phyloP scores from a whole-genome alignment of 2,797 vertebrate species.

The Erpetoichthys calabaricus region DNA sequence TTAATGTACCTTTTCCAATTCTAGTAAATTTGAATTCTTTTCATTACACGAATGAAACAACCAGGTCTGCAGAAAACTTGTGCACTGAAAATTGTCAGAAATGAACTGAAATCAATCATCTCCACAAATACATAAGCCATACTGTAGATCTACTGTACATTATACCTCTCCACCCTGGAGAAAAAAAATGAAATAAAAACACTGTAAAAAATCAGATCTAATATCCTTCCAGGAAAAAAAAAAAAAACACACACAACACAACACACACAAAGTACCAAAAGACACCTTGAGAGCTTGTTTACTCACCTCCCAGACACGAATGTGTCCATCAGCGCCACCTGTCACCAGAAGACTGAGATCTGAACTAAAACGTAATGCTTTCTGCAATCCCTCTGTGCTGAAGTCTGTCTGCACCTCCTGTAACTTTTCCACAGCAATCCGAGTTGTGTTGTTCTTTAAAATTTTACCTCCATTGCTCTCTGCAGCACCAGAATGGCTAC shows the following conservation, averaged over 20 bases:
- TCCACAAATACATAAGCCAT: neutral
- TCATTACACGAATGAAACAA: neutral
- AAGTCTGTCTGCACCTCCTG: conserved; percentile 67
- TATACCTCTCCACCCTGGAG: too few species aligned
- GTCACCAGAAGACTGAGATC: conserved; percentile 68
- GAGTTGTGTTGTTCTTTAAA: conserved; percentile 36
- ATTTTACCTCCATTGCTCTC: conserved; percentile 8
- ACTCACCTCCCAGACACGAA: conserved; percentile 82
- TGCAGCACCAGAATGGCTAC: conserved; percentile 19
- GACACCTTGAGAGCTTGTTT: neutral
- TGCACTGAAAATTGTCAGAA: neutral
- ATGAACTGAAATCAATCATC: neutral
- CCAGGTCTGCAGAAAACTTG: neutral
- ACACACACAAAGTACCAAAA: too few species aligned
- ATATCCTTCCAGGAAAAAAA: too few species aligned
- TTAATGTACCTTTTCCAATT: conserved; percentile 9
- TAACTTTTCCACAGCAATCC: conserved; percentile 52
- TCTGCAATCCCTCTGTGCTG: conserved; percentile 76
- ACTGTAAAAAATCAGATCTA: too few species aligned
- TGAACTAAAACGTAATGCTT: conserved; percentile 68
- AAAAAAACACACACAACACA: too few species aligned
- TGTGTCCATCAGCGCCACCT: conserved; percentile 70
- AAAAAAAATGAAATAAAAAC: too few species aligned
- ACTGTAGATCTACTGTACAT: neutral
- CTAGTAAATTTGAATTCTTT: too few species aligned